A percentile compares a stretch with the other conserved stretches of the same genome.
Conservation (phyloP, 1,140 invertebrate genomes). For the Scaptomyza hsui region DNA sequence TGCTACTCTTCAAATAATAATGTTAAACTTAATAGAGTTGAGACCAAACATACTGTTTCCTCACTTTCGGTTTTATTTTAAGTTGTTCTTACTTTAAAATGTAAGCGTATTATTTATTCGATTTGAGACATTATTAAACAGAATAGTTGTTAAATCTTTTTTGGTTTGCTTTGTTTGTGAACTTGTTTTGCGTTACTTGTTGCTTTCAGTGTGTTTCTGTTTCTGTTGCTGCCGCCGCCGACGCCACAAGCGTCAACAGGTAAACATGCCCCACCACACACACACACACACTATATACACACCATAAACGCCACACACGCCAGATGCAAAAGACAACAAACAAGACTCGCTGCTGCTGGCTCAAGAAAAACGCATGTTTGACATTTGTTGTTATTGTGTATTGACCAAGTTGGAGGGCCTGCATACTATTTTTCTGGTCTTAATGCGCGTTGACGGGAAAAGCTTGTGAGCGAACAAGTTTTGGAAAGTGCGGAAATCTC, state of each 20-base stretch:
- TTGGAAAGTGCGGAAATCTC: constrained; percentile 65
- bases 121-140: not conserved
- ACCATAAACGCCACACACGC: constrained; percentile 37
- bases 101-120: constrained; percentile 16
- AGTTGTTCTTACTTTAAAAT: not conserved
- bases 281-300: constrained; percentile 29
- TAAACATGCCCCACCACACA: constrained; percentile 66
- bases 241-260: constrained; percentile 66
- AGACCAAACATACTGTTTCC: too few relatives aligned
- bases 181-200: constrained; percentile 76
- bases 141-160: constrained; percentile 19
- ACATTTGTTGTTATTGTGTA: constrained; percentile 53
- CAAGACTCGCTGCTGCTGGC: constrained; percentile 24
- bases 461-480: constrained; percentile 32
- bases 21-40: too few relatives aligned
- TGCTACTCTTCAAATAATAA: not conserved
- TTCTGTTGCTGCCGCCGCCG: constrained; percentile 23
- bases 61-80: too few relatives aligned
- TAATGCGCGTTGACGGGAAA: constrained; percentile 30
- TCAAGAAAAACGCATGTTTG: constrained; percentile 61
- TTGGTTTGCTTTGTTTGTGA: constrained; percentile 58
- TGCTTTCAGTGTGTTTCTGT: constrained; percentile 47
- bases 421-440: constrained; percentile 46
- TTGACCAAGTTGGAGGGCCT: constrained; percentile 52
- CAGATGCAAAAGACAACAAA: constrained; percentile 34